Conservation (phyloP, 2,113 vertebrate genomes). For the Alaudala cheleensis region DNA sequence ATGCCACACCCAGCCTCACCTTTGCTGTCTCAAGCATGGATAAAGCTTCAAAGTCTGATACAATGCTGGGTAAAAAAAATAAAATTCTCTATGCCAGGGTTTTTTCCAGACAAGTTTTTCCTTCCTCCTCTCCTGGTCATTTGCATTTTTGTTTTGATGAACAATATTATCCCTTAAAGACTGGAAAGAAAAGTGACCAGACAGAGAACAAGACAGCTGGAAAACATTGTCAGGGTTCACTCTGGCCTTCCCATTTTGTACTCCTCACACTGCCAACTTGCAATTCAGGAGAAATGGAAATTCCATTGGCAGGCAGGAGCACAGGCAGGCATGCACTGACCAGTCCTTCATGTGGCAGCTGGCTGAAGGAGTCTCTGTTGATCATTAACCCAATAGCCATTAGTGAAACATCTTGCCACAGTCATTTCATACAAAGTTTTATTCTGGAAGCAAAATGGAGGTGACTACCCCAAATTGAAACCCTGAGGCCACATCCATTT, state of each 20-base stretch:
- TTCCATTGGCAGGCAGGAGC: neutral
- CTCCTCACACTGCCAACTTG: neutral
- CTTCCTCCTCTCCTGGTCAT: neutral
- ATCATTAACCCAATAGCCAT: neutral
- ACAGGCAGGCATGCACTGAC: neutral
- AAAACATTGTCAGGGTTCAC: neutral
- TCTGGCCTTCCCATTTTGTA: neutral
- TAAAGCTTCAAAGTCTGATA: neutral
- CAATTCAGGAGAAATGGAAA: neutral
- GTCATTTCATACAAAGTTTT: neutral
- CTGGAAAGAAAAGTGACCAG: neutral
- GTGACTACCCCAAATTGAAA: neutral
- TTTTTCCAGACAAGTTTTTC: neutral
- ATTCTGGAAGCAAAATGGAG: neutral
- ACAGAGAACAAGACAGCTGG: neutral
- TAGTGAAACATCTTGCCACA: neutral
- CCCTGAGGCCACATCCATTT: neutral
- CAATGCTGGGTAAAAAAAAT: rapidly evolving
- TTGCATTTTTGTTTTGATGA: neutral
- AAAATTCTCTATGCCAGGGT: neutral
- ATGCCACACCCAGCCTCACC: neutral
- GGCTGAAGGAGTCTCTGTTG: neutral
- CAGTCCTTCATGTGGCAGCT: neutral
- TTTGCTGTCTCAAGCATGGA: neutral
- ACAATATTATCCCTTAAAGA: neutral